Base-by-base conservation (phyloP, 2,888 invertebrate species). In the Acleris sparsana region DNA sequence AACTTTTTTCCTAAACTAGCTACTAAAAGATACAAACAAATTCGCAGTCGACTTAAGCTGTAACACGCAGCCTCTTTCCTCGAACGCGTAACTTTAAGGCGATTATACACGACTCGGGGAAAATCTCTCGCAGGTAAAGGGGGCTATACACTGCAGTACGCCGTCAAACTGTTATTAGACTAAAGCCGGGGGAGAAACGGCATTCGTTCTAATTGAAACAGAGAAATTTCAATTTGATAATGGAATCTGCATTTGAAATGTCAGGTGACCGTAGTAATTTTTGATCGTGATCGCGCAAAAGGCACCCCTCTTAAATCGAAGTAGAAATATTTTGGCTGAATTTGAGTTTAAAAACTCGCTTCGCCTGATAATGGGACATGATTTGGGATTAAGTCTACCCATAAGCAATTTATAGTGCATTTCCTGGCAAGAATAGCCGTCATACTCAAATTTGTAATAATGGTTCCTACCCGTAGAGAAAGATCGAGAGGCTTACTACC, bases 131-230 rank as follows among this genome's bases (percentile, higher is more conserved):
- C 74, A 74, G 72, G 72, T 73, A 70, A 64, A 61, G 67, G 63
- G 65, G 62, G 65, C n/a, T 53, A 33, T 51, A 58, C 65, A 68
- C 68, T 68, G 65, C 65, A 44, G 57, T 71, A 72, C 73, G 69
- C 76, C 73, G 73, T 79, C 80, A 78, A 79, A 82, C 73, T 73
- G 79, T 78, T 82, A 79, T 79, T 79, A 77, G 77, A 70, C 74
- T 72, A 73, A 78, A 74, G 72, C 70, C 72, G 66, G 68, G 33
- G 70, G 64, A 70, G 71, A 46, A 62, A 66, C 46, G 58, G 57
- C 74, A 74, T 79, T 78, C 76, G 70, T 70, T 74, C 78, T 84
- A 84, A 84, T 84, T 84, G 79, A 79, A 76, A 79, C 77, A 69
- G 72, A 72, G 72, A 73, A 76, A 79, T 75, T 75, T 72, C 76